These are phyloP conservation scores for Anolis carolinensis DNA, from an alignment of 2,113 vertebrate species.

Conservation along the genomic window DNA sequence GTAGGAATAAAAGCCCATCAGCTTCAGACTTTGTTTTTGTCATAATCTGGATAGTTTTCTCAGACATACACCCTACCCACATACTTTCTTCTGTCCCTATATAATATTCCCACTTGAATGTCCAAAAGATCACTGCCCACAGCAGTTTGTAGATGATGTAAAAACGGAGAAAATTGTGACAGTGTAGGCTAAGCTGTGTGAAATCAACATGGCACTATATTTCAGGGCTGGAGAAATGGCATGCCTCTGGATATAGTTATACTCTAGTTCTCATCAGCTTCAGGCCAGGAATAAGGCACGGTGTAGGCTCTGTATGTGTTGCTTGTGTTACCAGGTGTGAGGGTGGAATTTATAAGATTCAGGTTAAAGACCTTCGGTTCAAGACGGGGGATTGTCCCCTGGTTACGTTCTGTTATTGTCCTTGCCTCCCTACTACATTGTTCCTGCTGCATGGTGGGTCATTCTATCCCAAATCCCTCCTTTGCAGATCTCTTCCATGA, in stretches of 20 bases:
- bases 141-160: background rate
- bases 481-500: slow-evolving; percentile 95
- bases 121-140: background rate
- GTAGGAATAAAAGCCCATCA: no score
- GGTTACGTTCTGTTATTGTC: background rate
- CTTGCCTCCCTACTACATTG: background rate
- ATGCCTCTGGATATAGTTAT: background rate
- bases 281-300: background rate
- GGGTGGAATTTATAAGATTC: background rate
- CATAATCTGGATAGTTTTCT: background rate
- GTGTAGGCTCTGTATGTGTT: background rate
- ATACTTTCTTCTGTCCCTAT: background rate
- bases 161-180: background rate
- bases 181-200: background rate
- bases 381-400: background rate
- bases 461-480: background rate
- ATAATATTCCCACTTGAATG: background rate
- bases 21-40: background rate
- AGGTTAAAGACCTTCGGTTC: no score
- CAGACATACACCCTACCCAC: background rate
- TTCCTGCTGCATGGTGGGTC: background rate
- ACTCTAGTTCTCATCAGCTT: background rate
- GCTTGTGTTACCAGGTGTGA: fast-evolving
- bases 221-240: background rate
- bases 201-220: background rate